Evolutionary conservation across 2,888 invertebrate genomes (phyloP).

Genomic region (Thymelicus lineola): DNA sequence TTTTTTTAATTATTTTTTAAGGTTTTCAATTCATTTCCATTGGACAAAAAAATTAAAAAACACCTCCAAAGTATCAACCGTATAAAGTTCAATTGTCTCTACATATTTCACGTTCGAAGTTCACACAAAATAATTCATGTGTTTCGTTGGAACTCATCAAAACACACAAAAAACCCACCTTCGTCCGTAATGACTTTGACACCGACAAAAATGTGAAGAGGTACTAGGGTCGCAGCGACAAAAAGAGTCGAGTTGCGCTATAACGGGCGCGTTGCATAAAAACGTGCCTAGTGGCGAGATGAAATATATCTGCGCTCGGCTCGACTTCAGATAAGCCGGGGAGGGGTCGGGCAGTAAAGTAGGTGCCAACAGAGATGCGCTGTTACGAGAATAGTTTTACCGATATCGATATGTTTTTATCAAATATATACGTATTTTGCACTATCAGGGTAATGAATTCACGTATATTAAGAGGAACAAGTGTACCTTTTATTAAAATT

Average conservation of each 20-base stretch:
- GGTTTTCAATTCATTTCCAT: no score
- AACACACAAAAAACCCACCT: conserved; percentile 13
- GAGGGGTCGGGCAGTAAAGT: conserved; percentile 65
- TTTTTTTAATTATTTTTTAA: no score
- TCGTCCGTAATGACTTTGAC: conserved; percentile 41
- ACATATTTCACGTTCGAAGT: no score
- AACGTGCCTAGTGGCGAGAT: conserved; percentile 58
- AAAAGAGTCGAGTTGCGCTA: conserved; percentile 40
- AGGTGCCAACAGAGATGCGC: conserved; percentile 61
- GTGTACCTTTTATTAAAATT: no score
- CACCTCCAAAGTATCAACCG: no score
- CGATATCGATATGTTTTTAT: conserved; percentile 36
- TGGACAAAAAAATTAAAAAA: no score
- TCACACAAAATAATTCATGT: no score
- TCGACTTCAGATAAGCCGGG: conserved; percentile 68
- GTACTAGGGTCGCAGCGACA: conserved; percentile 48
- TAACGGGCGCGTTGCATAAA: conserved; percentile 46
- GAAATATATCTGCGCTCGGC: conserved; percentile 68
- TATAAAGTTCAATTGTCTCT: no score
- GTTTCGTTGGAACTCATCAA: background rate
- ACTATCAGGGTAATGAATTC: no score
- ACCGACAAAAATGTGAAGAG: conserved; percentile 49
- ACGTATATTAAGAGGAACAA: no score
- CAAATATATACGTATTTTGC: background rate
- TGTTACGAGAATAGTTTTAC: conserved; percentile 6